Percentiles rank a stretch among this genome's conserved stretches.
These are phyloP conservation scores for Cistogaster globosa DNA, from an alignment of 2,888 invertebrate species.

Conservation along the genomic window DNA sequence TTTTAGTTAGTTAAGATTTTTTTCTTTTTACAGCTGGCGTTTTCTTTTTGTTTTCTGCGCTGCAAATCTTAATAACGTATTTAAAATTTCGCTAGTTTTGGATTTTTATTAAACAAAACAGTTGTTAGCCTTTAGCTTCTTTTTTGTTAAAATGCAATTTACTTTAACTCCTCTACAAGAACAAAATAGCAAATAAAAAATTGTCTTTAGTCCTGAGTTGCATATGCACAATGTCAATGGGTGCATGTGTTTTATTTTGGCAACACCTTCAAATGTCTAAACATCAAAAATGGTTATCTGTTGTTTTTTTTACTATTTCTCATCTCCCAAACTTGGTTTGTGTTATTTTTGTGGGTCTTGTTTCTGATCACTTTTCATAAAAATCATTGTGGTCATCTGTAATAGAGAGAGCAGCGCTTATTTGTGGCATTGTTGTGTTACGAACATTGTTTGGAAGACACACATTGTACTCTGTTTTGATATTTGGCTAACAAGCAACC, in stretches of 20 bases:
- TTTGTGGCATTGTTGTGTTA: constrained; percentile 55
- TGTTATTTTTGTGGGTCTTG: constrained; percentile 16
- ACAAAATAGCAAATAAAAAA: constrained; percentile 11
- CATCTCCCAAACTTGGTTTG: constrained; percentile 29
- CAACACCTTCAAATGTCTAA: constrained; percentile 73
- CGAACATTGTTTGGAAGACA: constrained; percentile 39
- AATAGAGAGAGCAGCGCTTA: constrained; percentile 27
- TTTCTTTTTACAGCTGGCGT: not conserved
- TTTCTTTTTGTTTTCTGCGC: constrained; percentile 13
- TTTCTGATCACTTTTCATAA: constrained; percentile 71
- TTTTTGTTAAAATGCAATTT: constrained; percentile 63
- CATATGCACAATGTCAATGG: constrained; percentile 14
- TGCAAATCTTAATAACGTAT: constrained; percentile 8
- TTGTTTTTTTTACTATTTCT: constrained; percentile 26
- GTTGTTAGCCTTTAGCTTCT: constrained; percentile 65
- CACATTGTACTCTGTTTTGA: constrained; percentile 34
- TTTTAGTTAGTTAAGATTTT: constrained; percentile 15
- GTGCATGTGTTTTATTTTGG: constrained; percentile 68
- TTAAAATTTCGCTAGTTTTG: constrained; percentile 23
- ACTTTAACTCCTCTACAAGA: constrained; percentile 43
- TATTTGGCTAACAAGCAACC: constrained; percentile 63
- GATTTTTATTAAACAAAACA: constrained; percentile 55
- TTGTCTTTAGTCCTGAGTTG: constrained; percentile 38
- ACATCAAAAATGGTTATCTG: constrained; percentile 49
- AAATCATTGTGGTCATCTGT: constrained; percentile 65